A percentile compares a stretch with the other conserved stretches of the same genome.
Conservation (phyloP, 2,888 invertebrate species). For the Hydroisotoma schaefferi region DNA sequence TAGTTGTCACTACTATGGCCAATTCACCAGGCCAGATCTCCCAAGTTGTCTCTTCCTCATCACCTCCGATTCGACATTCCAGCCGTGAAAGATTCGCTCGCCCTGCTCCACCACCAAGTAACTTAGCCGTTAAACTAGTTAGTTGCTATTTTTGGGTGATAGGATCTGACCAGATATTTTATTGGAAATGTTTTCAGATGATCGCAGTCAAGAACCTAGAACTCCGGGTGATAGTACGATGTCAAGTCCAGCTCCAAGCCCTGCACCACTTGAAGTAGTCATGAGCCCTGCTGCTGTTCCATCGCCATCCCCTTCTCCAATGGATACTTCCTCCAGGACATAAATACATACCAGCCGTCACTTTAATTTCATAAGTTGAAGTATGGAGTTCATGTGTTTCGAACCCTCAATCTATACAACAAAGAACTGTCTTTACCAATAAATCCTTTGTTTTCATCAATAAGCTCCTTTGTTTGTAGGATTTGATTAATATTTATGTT, state of each 20-base stretch:
- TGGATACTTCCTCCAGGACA: conserved; percentile 37
- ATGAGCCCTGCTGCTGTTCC: conserved; percentile 43
- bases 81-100: conserved; percentile 47
- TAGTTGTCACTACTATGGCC: conserved; percentile 37
- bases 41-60: conserved; percentile 44
- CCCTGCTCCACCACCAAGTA: conserved; percentile 47
- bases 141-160: not conserved
- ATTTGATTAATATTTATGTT: too few species aligned
- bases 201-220: conserved; percentile 45
- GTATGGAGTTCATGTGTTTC: too few species aligned
- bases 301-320: conserved; percentile 44
- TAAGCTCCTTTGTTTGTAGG: too few species aligned
- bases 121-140: conserved; percentile 2
- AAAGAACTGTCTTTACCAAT: too few species aligned
- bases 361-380: too few species aligned
- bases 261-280: conserved; percentile 43
- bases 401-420: too few species aligned
- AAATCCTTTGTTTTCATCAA: too few species aligned
- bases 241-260: conserved; percentile 47
- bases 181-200: conserved; percentile 21
- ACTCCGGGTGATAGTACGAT: conserved; percentile 47
- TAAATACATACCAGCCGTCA: too few species aligned
- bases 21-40: conserved; percentile 40
- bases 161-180: not conserved
- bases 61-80: conserved; percentile 47